These are phyloP conservation scores for Zaprionus bogoriensis DNA, from an alignment of 2,888 invertebrate genomes.

Conservation along the genomic window DNA sequence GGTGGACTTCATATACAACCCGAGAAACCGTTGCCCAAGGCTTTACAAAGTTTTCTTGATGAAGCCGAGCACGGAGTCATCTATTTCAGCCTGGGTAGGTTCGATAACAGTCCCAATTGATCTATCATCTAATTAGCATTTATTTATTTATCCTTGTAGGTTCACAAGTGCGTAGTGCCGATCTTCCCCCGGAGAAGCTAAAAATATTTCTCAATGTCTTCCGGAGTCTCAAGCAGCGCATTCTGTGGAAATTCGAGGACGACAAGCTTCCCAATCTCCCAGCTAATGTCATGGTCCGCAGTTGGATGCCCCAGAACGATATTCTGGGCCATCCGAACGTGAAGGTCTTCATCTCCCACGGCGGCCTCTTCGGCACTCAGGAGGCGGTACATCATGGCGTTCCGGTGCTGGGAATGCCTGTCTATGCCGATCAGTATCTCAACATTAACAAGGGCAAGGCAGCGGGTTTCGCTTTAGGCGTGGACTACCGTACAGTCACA, in stretches of 20 bases:
- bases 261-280: conserved; percentile 78
- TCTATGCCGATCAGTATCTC: conserved; percentile 80
- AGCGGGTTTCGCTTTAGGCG: conserved; percentile 68
- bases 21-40: conserved; percentile 62
- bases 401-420: conserved; percentile 82
- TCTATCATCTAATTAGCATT: background rate
- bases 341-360: conserved; percentile 82
- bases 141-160: conserved; percentile 55
- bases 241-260: conserved; percentile 83
- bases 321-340: conserved; percentile 82
- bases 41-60: conserved; percentile 81
- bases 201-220: conserved; percentile 80
- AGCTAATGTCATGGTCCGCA: conserved; percentile 81
- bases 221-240: conserved; percentile 78
- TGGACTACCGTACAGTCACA: conserved; percentile 68
- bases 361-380: conserved; percentile 79
- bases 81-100: conserved; percentile 81
- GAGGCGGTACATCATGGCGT: conserved; percentile 80
- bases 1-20: conserved; percentile 84
- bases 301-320: conserved; percentile 84
- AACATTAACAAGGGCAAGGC: conserved; percentile 69
- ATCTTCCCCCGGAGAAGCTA: conserved; percentile 78
- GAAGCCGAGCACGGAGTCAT: conserved; percentile 81
- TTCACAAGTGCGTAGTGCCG: conserved; percentile 80
- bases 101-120: rapidly evolving